Base-by-base conservation (phyloP, 2,888 invertebrate species). In the Microdon myrmicae region DNA sequence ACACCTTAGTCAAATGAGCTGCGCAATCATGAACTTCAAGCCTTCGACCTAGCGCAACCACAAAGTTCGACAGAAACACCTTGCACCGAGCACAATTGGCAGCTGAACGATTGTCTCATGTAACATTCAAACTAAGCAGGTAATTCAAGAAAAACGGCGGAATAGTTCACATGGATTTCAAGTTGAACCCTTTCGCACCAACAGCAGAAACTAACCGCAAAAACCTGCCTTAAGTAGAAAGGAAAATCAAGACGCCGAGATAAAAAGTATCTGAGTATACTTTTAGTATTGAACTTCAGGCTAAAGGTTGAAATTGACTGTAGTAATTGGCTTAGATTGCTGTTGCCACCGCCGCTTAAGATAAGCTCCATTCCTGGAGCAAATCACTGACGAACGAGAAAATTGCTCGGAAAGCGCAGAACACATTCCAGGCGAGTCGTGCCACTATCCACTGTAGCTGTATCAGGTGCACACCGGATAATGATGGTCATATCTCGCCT, bases 291-390 rank as follows among this genome's bases (percentile, higher is more conserved):
- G 77, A 77, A 77, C 77, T 77, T 77, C 77, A 73, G 77, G 77
- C 77, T 77, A 77, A 77, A 77, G 77, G 77, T 77, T 77, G 75
- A 77, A 76, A 75, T 74, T 76, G 76, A 76, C 75, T 74, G 73
- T 72, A 75, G 77, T 77, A 77, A 77, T 77, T 77, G 77, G 70
- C 72, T 48, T 54, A 66, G 43, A 54, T 39, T 35, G 39, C 69
- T 34, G 51, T 37, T 47, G 49, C 39, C 22, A 51, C 38, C 26
- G 38, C 12, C 37, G 48, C 9, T 10, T 29, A 28, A 8, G n/a
- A 14, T 13, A 26, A 37, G 26, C 25, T 35, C 32, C 12, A 47
- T 25, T 35, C 13, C 13, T 54, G 56, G 53, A 51, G 51, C 61
- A 67, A 61, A 67, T 67, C 67, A 59, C 44, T 48, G 51, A 48